phyloP scores from a whole-genome alignment of 2,888 invertebrate species.

The Scaptomyza parva region DNA sequence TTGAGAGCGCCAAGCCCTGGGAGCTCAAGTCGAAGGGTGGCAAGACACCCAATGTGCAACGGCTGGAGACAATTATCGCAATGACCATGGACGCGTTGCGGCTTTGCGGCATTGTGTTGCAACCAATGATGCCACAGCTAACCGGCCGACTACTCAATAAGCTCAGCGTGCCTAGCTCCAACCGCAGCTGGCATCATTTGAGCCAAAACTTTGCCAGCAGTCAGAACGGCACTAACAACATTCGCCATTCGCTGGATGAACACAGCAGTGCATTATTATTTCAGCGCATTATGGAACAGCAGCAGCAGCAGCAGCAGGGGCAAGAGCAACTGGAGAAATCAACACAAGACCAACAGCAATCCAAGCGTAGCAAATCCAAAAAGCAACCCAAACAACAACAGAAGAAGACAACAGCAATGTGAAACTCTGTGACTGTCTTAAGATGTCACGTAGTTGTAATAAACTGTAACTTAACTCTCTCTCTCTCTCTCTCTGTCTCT shows the following conservation, averaged over 20 bases:
- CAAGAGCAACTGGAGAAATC: conserved; percentile 35
- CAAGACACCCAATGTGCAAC: conserved; percentile 83
- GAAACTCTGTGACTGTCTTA: conserved; percentile 49
- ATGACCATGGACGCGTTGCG: conserved; percentile 94
- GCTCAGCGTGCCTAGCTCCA: conserved; percentile 85
- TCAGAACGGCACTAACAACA: conserved; percentile 2
- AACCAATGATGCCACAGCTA: conserved; percentile 93
- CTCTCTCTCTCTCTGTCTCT: too few species aligned
- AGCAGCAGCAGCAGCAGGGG: conserved; percentile 2
- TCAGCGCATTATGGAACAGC: conserved; percentile 77
- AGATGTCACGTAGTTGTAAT: conserved; percentile 65
- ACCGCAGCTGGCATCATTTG: conserved; percentile 86
- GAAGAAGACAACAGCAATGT: conserved; percentile 36
- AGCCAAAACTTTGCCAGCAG: conserved; percentile 70
- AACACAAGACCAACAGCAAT: conserved; percentile 27
- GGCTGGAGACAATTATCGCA: conserved; percentile 91
- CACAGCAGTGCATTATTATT: conserved; percentile 79
- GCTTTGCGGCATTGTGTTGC: conserved; percentile 91
- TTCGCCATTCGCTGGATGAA: conserved; percentile 46
- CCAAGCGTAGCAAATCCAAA: conserved; percentile 61
- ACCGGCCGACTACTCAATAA: conserved; percentile 89
- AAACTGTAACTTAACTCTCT: conserved; percentile 60
- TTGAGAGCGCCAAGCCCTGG: conserved; percentile 96
- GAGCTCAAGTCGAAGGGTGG: conserved; percentile 87
- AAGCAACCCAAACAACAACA: conserved; percentile 51